A percentile compares a stretch with the other conserved stretches of the same genome.
phyloP scores from a whole-genome alignment of 2,113 vertebrate genomes.

The Marmota monax region DNA sequence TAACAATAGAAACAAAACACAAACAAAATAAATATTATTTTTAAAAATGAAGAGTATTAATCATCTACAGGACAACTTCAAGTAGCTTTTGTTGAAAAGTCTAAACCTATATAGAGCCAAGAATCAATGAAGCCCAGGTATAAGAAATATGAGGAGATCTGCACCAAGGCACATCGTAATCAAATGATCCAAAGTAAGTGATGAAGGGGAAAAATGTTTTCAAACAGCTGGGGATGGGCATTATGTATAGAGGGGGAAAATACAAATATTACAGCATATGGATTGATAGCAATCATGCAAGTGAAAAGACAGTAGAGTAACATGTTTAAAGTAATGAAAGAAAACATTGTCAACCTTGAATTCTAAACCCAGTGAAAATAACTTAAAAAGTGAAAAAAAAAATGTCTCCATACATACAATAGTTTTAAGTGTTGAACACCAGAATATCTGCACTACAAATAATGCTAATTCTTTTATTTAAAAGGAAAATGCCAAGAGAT shows the following conservation, averaged over 20 bases:
- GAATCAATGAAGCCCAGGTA: background rate
- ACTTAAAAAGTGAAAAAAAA: background rate
- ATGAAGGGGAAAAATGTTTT: background rate
- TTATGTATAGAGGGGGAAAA: background rate
- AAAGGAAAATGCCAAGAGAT: background rate
- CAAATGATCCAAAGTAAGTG: background rate
- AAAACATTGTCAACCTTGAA: background rate
- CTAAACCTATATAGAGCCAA: background rate
- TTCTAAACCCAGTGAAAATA: background rate
- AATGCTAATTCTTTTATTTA: background rate
- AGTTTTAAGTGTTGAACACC: background rate
- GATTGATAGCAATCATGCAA: background rate
- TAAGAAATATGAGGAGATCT: background rate
- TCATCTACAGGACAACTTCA: background rate
- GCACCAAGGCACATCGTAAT: background rate
- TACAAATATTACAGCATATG: background rate
- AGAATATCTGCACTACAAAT: background rate
- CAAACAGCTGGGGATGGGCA: background rate
- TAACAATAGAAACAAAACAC: background rate
- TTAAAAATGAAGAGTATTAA: background rate
- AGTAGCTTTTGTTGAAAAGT: background rate
- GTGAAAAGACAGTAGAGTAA: background rate
- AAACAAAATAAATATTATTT: background rate
- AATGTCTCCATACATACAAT: background rate
- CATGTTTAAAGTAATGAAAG: conserved; percentile 2